Evolutionary conservation across 2,797 vertebrate species (phyloP).

Genomic region (Pangasius macronema): DNA sequence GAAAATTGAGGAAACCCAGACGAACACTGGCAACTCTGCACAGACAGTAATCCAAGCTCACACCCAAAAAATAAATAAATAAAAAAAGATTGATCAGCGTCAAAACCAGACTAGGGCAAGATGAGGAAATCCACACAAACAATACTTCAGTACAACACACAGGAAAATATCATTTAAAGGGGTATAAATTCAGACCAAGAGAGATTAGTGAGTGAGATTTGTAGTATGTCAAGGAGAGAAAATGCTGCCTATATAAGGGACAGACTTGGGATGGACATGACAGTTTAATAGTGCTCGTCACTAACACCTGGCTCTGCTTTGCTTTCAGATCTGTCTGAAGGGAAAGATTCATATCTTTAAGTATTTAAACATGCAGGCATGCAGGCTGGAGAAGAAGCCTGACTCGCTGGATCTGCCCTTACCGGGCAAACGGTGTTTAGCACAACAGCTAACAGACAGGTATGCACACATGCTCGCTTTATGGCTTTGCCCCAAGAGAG

Average conservation of each 20-base stretch:
- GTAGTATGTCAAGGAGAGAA: background rate
- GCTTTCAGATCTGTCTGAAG: conserved; percentile 92
- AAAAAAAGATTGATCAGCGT: background rate
- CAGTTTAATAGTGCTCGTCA: too few species aligned
- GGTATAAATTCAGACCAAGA: background rate
- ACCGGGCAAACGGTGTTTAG: conserved; percentile 87
- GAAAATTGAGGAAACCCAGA: background rate
- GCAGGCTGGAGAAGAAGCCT: conserved; percentile 94
- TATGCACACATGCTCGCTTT: conserved; percentile 55
- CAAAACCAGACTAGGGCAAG: too few species aligned
- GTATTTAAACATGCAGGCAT: conserved; percentile 95
- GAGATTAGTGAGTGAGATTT: background rate
- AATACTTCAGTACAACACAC: background rate
- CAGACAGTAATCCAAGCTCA: background rate
- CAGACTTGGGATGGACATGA: background rate
- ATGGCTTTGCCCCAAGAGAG: background rate
- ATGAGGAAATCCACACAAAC: background rate
- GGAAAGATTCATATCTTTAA: conserved; percentile 99
- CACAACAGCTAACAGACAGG: conserved; percentile 96
- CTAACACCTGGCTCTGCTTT: background rate
- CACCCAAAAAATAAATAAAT: background rate
- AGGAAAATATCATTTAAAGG: background rate
- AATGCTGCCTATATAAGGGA: background rate
- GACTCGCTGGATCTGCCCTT: conserved; percentile 93
- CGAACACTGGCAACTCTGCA: too few species aligned